Percentiles rank a stretch among this genome's conserved stretches.
Conservation (phyloP, 2,113 vertebrate genomes). For the Brienomyrus longianalis region DNA sequence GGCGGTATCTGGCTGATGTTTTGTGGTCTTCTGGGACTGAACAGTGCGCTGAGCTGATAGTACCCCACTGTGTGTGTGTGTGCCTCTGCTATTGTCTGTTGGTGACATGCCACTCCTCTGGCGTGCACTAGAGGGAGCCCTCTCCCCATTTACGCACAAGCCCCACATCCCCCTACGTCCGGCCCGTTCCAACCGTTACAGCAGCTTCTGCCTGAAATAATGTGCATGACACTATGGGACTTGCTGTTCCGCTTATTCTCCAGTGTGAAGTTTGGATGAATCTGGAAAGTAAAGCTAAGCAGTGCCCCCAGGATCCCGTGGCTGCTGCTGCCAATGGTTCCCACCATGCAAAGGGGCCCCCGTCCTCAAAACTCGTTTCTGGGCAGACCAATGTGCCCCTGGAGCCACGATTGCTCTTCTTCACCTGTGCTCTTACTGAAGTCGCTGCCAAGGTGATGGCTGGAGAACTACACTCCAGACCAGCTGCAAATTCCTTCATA, state of each 20-base stretch:
- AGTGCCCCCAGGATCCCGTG: neutral
- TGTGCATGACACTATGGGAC: neutral
- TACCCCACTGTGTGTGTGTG: neutral
- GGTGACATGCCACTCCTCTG: neutral
- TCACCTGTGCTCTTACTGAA: conserved; percentile 16
- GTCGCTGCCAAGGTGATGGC: conserved; percentile 14
- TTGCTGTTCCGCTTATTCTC: neutral
- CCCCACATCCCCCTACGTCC: neutral
- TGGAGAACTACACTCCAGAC: conserved; percentile 1
- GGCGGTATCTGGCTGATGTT: neutral
- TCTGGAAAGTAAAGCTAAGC: neutral
- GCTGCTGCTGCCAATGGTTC: neutral
- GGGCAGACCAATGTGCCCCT: neutral
- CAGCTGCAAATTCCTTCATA: neutral
- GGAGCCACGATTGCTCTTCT: neutral
- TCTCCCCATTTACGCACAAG: neutral
- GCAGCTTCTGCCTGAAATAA: neutral
- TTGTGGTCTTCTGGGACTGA: neutral
- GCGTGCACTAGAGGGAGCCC: neutral
- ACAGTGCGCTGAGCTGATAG: neutral
- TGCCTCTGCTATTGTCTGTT: neutral
- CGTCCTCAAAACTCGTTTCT: neutral
- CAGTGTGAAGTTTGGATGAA: neutral
- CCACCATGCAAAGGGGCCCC: neutral
- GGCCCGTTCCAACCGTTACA: neutral